A percentile compares a stretch with the other conserved stretches of the same genome.
These are phyloP conservation scores for Excalfactoria chinensis DNA, from an alignment of 2,113 vertebrate species.

Conservation along the genomic window DNA sequence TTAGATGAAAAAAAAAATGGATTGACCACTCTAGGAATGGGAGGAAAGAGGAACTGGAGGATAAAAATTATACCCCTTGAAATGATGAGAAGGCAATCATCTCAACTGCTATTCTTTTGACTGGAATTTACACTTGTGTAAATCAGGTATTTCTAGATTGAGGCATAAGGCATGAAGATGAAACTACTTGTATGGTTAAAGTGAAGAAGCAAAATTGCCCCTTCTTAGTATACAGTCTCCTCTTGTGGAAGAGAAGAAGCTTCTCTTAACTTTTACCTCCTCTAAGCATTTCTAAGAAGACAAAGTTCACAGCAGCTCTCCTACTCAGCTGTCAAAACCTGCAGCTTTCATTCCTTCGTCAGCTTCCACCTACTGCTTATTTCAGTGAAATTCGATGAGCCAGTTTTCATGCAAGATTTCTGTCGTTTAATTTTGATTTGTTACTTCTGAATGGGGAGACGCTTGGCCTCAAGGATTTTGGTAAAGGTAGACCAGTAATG, in stretches of 20 bases:
- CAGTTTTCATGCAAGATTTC: background rate
- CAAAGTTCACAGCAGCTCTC: background rate
- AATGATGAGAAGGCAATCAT: background rate
- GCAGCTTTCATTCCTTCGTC: background rate
- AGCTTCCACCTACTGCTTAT: background rate
- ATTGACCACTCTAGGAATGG: background rate
- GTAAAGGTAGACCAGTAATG: background rate
- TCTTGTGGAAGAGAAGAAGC: background rate
- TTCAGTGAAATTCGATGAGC: background rate
- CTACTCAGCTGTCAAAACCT: background rate
- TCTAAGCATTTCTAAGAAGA: background rate
- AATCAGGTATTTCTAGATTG: background rate
- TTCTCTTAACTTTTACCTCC: background rate
- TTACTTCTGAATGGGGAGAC: background rate
- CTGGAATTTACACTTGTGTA: background rate
- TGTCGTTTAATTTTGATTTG: background rate
- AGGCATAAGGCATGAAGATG: background rate
- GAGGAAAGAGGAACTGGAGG: conserved; percentile 5
- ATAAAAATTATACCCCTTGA: background rate
- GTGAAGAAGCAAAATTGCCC: background rate
- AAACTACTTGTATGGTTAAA: background rate
- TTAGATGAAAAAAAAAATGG: background rate
- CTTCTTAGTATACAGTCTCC: background rate
- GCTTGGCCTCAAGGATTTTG: background rate
- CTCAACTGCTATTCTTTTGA: background rate